Conservation (phyloP, 2,797 vertebrate species). For the Sternotherus odoratus region DNA sequence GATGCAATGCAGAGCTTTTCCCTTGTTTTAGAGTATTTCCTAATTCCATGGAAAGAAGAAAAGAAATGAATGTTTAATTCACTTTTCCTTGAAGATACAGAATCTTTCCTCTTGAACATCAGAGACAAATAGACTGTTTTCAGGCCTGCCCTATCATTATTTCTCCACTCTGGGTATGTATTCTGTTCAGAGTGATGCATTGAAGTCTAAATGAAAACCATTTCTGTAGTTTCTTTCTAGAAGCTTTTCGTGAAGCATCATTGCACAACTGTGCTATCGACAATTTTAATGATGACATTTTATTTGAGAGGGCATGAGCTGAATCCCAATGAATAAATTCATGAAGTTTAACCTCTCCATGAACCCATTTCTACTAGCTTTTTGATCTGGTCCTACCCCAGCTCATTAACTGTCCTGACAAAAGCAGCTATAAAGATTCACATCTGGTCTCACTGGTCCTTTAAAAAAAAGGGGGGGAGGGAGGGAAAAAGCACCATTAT, state of each 20-base stretch:
- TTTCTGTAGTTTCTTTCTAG: conserved; percentile 19
- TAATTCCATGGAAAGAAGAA: not conserved
- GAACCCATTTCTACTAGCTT: conserved; percentile 48
- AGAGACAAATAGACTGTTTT: not conserved
- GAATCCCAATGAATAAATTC: conserved; percentile 78
- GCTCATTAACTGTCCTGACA: not conserved
- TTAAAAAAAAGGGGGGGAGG: conserved; percentile 46
- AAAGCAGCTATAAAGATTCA: not conserved
- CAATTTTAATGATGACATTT: conserved; percentile 71
- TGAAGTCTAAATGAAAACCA: conserved; percentile 5
- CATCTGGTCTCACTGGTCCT: conserved; percentile 53
- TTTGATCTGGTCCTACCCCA: conserved; percentile 19
- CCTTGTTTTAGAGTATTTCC: not conserved
- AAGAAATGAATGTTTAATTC: not conserved
- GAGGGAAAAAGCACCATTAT: not conserved
- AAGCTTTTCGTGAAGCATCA: not conserved
- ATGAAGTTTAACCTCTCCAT: conserved; percentile 70
- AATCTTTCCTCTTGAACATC: not conserved
- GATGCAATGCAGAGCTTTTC: not conserved
- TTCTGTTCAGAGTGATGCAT: not conserved
- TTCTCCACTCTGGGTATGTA: conserved; percentile 35
- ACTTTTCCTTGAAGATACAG: not conserved
- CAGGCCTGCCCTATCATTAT: not conserved
- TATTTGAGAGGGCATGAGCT: conserved; percentile 48
- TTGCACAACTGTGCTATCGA: conserved; percentile 44